phyloP scores from a whole-genome alignment of 2,888 invertebrate genomes.

The Drosophila nigritarsus region DNA sequence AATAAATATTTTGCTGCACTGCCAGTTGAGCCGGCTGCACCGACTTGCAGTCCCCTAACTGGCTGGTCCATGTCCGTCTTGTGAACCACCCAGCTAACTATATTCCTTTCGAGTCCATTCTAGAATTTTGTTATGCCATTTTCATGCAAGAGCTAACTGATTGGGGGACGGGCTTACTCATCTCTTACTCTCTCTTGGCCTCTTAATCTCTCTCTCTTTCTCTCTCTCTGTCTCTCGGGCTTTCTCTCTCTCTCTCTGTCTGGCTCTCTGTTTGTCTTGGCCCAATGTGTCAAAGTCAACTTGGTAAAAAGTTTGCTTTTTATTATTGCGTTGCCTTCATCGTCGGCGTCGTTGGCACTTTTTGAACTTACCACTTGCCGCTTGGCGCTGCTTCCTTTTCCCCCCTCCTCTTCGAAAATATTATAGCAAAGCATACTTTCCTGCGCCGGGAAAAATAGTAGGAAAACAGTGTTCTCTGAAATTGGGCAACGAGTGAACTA shows the following conservation, averaged over 20 bases:
- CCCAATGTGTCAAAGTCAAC: conserved; percentile 78
- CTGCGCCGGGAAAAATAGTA: conserved; percentile 51
- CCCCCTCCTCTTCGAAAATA: conserved; percentile 40
- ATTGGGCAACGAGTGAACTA: conserved; percentile 54
- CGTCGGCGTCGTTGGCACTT: conserved; percentile 66
- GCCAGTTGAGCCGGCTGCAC: conserved; percentile 3
- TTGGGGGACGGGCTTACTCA: conserved; percentile 25
- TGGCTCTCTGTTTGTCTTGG: conserved; percentile 65
- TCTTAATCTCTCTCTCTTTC: neutral
- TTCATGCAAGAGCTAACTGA: conserved; percentile 56
- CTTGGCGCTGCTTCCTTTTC: conserved; percentile 15
- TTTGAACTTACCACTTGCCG: conserved; percentile 60
- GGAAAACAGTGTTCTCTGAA: conserved; percentile 44
- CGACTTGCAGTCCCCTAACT: neutral
- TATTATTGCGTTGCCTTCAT: conserved; percentile 72
- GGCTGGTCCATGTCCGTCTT: neutral
- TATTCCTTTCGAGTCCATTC: conserved; percentile 24
- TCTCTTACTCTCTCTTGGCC: conserved; percentile 4
- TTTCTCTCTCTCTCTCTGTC: neutral
- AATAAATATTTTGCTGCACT: conserved; percentile 52
- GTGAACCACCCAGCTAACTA: neutral
- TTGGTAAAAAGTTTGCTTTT: conserved; percentile 76
- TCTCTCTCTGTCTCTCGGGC: neutral
- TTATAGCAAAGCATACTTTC: conserved; percentile 61
- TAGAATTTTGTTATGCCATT: conserved; percentile 60